phyloP scores from a whole-genome alignment of 2,888 invertebrate species.

The Thymelicus acteon region DNA sequence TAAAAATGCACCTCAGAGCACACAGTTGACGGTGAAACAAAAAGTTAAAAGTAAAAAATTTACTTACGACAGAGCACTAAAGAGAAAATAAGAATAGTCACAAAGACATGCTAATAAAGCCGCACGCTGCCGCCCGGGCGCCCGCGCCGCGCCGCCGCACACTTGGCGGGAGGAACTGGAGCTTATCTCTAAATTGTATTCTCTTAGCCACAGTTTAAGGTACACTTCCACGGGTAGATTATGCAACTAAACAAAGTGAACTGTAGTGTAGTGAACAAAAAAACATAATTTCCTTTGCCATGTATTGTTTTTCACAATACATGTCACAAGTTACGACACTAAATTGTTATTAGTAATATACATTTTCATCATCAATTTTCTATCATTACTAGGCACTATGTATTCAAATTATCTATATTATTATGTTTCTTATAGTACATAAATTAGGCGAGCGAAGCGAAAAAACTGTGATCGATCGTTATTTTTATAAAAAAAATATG shows the following conservation, averaged over 20 bases:
- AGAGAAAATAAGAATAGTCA: background rate
- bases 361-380: too few relatives aligned
- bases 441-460: too few relatives aligned
- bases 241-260: background rate
- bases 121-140: background rate
- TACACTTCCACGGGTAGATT: constrained; percentile 14
- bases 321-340: too few relatives aligned
- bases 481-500: too few relatives aligned
- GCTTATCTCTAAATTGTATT: constrained; percentile 32
- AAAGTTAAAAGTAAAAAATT: constrained; percentile 7
- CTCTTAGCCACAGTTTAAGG: constrained; percentile 31
- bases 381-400: too few relatives aligned
- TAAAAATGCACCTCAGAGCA: background rate
- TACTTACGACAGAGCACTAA: background rate
- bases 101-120: constrained; percentile 21
- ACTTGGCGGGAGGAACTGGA: constrained; percentile 10
- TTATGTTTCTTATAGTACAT: too few relatives aligned
- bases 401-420: too few relatives aligned
- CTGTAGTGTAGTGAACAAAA: background rate
- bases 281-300: background rate
- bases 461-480: too few relatives aligned
- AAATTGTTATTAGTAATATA: too few relatives aligned
- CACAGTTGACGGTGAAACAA: background rate
- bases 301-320: too few relatives aligned
- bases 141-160: too few relatives aligned